A percentile compares a stretch with the other conserved stretches of the same genome.
phyloP scores from a whole-genome alignment of 1,140 invertebrate genomes.

The Andrena cerasifolii region DNA sequence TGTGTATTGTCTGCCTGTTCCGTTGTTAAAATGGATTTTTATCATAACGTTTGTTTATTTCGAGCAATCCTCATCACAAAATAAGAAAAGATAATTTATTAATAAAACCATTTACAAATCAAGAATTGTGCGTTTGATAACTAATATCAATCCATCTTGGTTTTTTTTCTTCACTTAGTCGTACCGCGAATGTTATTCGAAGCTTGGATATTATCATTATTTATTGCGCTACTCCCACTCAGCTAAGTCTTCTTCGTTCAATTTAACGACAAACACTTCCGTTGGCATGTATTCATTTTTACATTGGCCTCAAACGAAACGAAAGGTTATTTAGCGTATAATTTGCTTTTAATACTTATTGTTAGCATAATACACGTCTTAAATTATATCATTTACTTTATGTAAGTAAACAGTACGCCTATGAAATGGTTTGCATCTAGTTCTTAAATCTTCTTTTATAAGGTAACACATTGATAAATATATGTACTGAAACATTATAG shows the following conservation, averaged over 20 bases:
- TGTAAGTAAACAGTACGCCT: too few relatives aligned
- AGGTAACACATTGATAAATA: too few relatives aligned
- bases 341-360: background rate
- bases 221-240: background rate
- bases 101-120: slow-evolving; percentile 82
- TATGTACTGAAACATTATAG: too few relatives aligned
- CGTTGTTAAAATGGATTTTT: slow-evolving; percentile 80
- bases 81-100: slow-evolving; percentile 82
- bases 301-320: background rate
- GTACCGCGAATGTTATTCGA: too few relatives aligned
- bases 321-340: too few relatives aligned
- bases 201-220: background rate
- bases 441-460: too few relatives aligned
- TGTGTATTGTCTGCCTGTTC: slow-evolving; percentile 78
- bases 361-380: background rate
- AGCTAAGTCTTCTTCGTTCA: too few relatives aligned
- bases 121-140: slow-evolving; percentile 62
- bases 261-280: background rate
- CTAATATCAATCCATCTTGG: slow-evolving; percentile 18
- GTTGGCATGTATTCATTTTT: too few relatives aligned
- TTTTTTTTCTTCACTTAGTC: background rate
- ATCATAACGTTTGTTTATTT: slow-evolving; percentile 81
- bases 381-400: too few relatives aligned
- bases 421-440: too few relatives aligned
- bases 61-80: slow-evolving; percentile 79